Evolutionary conservation across 1,140 invertebrate species (phyloP), one percentile per base, ranked within the genome.

Genomic region (Rhopalosiphum maidis): DNA sequence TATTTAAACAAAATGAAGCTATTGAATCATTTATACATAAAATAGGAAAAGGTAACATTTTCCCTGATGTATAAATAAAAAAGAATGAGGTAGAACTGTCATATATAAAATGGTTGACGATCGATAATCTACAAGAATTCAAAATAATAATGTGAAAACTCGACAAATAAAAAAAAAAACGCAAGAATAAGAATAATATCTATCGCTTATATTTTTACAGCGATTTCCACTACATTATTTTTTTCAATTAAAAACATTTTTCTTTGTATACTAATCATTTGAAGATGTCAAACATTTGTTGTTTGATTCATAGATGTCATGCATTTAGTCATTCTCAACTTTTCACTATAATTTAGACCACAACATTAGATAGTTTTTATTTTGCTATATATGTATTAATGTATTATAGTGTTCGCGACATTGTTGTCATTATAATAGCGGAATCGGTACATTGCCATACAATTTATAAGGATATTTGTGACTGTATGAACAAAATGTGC

Each of bases 11-110:
- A 85, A 85, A 85, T 41, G 22, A 85, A 43, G 23, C 37, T 85
- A 35, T 87, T 46, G 86, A 87, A 87, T 87, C 86, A 46, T 87
- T 87, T 87, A 87, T 46, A 25, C 37, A 43, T 35, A 48, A 87
- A n/a, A n/a, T 87, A 37, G 22, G 37, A 88, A 88, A 88, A 51
- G 46, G 46, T 51, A 35, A 51, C 35, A 51, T 51, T 37, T n/a
- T 7, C 18, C 46, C 21, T n/a, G n/a, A 54, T 88, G 30, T 37
- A 88, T 54, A 54, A 48, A 88, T 54, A 35, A 51, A 51, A 22
- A 54, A 8, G 46, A 35, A 51, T 25, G 87, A 25, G 9, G 37
- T 23, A 41, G 83, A 41, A 85, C 23, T 86, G 41, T 86, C 18
- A 35, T 77, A 77, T 48, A n/a, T 51, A 88, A 88, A 54, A 88